Evolutionary conservation across 2,113 vertebrate species (phyloP).

Genomic region (Columba livia): DNA sequence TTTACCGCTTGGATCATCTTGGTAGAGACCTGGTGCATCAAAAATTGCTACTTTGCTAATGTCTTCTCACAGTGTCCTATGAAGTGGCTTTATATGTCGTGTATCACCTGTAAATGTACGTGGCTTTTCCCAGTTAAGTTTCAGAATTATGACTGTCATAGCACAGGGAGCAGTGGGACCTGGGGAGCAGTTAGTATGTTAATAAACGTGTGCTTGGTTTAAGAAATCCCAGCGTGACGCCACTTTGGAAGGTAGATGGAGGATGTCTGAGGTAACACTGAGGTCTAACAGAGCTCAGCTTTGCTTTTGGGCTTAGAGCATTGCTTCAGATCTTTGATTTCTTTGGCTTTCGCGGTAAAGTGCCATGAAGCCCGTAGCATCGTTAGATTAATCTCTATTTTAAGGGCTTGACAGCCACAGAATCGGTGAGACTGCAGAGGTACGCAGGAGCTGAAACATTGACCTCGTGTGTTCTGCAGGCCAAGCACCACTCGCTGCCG

Average conservation of each 20-base stretch:
- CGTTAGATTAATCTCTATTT: neutral
- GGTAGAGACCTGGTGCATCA: neutral
- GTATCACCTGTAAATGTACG: neutral
- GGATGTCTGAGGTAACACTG: neutral
- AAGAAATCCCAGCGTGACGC: neutral
- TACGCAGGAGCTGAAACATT: neutral
- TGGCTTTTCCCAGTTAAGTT: neutral
- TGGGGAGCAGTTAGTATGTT: neutral
- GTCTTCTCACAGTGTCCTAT: neutral
- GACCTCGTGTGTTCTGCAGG: neutral
- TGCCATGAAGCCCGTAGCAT: neutral
- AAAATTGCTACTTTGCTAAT: neutral
- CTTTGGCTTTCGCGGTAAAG: neutral
- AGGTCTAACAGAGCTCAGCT: neutral
- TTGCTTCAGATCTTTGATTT: neutral
- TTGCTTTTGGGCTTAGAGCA: neutral
- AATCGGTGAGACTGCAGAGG: neutral
- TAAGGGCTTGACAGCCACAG: neutral
- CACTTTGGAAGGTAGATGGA: neutral
- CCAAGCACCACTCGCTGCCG: conserved; percentile 83
- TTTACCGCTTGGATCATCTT: fast-evolving
- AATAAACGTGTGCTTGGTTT: neutral
- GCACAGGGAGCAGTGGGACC: neutral
- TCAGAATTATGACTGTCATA: neutral
- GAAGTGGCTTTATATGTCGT: neutral